Evolutionary conservation across 2,888 invertebrate genomes (phyloP).

Genomic region (Hetaerina titia): DNA sequence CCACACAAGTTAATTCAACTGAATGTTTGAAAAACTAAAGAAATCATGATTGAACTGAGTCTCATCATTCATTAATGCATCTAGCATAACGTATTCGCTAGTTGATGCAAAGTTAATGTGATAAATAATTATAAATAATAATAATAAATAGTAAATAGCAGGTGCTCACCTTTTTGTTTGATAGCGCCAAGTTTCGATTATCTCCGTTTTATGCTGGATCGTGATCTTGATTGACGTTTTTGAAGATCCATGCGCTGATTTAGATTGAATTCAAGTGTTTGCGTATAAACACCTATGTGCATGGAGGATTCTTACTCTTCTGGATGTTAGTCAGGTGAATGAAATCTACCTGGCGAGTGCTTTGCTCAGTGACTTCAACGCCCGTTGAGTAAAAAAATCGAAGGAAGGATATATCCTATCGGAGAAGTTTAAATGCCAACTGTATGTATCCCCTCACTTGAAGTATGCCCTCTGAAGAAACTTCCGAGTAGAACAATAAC

Average conservation of each 20-base stretch:
- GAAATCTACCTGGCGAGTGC: neutral
- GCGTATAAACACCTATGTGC: neutral
- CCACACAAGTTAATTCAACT: no score
- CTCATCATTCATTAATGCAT: no score
- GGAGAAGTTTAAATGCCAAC: neutral
- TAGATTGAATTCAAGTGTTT: neutral
- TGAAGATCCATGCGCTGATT: neutral
- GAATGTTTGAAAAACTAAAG: no score
- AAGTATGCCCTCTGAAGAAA: neutral
- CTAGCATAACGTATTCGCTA: no score
- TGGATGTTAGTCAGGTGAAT: neutral
- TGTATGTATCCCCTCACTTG: neutral
- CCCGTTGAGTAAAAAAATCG: neutral
- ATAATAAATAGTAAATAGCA: neutral
- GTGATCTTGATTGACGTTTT: slow-evolving; percentile 10
- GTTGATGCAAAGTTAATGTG: no score
- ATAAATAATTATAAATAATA: neutral
- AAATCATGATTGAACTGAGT: no score
- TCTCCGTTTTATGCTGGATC: neutral
- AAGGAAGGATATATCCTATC: neutral
- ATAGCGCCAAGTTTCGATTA: neutral
- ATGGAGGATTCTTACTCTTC: neutral
- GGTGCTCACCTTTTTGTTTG: neutral
- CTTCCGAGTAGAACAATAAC: neutral
- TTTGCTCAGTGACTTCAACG: slow-evolving; percentile 19